Evolutionary conservation across 2,113 vertebrate genomes (phyloP), one percentile per base, ranked within the genome.

Genomic region (Melanotaenia duboulayi): DNA sequence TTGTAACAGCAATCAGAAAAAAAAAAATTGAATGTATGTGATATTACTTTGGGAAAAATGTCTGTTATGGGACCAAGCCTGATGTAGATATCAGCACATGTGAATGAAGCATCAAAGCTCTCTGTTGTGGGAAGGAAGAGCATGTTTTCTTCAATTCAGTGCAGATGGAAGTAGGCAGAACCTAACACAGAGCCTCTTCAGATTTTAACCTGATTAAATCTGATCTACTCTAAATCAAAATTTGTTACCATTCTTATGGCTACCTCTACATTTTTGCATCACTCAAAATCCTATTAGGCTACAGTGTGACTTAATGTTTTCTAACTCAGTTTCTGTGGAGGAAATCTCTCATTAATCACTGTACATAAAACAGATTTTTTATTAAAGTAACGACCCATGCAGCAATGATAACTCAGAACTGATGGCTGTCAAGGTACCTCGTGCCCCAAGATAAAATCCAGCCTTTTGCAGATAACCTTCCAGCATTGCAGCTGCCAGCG

Each of bases 151-250:
- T 78, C 79, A 71, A 52, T 84, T 86, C 84, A 75, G 24, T 10
- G 57, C 35, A 69, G 74, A 89, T 65, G 52, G 52, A 81, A 83
- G 40, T 8, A 74, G 80, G 79, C 84, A 65, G 71, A 63, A 76
- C 28, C 74, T 74, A 59, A 78, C 46, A 23, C 40, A n/a, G 71
- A 64, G 71, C 37, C 74, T 77, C 79, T 76, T 72, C 23, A 58
- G 12, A 85, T 84, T 64, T 87, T 54, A 81, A 64, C 57, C 40
- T 63, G 83, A 85, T 81, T 80, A 55, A 32, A 73, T 84, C 62
- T 71, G 63, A 84, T 66, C 68, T 11, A 37, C 52, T 73, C 66
- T 57, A 71, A 66, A 79, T 80, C 72, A 62, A 55, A 63, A 52
- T 66, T 59, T 74, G 72, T 72, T 70, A 63, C 79, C 67, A 22